Evolutionary conservation across 2,113 vertebrate species (phyloP).

Genomic region (Nannobrachium achirus): DNA sequence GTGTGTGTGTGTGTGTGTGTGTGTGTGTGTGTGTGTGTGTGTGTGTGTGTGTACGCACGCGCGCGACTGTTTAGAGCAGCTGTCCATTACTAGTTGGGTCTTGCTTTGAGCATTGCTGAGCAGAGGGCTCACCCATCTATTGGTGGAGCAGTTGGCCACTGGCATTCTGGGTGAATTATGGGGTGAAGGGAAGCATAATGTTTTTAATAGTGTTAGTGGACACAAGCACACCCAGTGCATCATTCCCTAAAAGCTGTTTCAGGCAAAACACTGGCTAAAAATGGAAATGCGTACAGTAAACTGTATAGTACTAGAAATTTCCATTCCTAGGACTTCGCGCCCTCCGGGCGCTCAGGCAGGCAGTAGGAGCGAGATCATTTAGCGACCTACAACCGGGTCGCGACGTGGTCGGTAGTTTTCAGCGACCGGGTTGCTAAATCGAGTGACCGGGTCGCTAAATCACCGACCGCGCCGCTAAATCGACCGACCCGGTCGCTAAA

Average conservation of each 20-base stretch:
- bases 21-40: slow-evolving; percentile 1
- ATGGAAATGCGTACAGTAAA: too few species aligned
- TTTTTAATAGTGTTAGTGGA: slow-evolving; percentile 23
- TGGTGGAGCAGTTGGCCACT: slow-evolving; percentile 48
- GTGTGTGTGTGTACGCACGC: not conserved
- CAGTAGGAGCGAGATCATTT: too few species aligned
- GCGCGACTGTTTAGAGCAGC: slow-evolving; percentile 54
- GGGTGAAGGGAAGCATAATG: slow-evolving; percentile 18
- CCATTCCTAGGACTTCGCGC: too few species aligned
- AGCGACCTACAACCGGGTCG: too few species aligned
- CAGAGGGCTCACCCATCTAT: slow-evolving; percentile 33
- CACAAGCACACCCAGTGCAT: slow-evolving; percentile 10
- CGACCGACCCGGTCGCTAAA: too few species aligned
- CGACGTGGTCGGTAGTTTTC: too few species aligned
- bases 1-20: slow-evolving; percentile 11
- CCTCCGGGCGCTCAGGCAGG: too few species aligned
- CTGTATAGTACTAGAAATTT: too few species aligned
- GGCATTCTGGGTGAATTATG: slow-evolving; percentile 18
- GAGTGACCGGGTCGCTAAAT: too few species aligned
- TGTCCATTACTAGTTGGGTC: slow-evolving; percentile 37
- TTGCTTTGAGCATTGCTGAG: slow-evolving; percentile 46
- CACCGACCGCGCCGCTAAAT: too few species aligned
- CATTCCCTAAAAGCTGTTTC: slow-evolving; percentile 17
- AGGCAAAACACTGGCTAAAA: too few species aligned
- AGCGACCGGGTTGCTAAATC: too few species aligned